Percentiles rank a stretch among this genome's conserved stretches.
Evolutionary conservation across 1,140 invertebrate genomes (phyloP).

Genomic region (Drosophila tropicalis): DNA sequence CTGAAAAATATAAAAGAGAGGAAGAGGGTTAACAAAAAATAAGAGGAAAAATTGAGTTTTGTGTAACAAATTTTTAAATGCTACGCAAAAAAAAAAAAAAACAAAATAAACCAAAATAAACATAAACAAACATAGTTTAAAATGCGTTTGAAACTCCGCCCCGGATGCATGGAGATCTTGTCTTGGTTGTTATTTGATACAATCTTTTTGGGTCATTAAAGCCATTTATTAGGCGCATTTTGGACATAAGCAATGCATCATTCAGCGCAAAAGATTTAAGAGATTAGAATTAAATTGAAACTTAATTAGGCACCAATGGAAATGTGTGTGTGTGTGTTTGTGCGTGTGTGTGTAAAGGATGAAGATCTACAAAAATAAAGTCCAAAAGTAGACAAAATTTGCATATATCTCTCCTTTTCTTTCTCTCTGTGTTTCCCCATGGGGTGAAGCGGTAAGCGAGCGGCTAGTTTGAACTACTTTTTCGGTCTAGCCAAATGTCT

Average conservation of each 20-base stretch:
- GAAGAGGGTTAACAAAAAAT: slow-evolving; percentile 6
- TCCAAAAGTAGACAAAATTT: slow-evolving; percentile 26
- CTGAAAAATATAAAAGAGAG: slow-evolving; percentile 41
- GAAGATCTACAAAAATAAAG: slow-evolving; percentile 3
- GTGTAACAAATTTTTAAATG: slow-evolving; percentile 46
- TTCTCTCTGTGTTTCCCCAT: slow-evolving; percentile 25
- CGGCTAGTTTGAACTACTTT: slow-evolving; percentile 67
- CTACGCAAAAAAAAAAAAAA: slow-evolving; percentile 42
- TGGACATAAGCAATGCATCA: slow-evolving; percentile 32
- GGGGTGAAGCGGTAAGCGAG: background rate
- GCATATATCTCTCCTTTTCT: slow-evolving; percentile 28
- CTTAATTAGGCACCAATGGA: slow-evolving; percentile 38
- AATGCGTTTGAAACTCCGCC: slow-evolving; percentile 25
- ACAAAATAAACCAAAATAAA: slow-evolving; percentile 14
- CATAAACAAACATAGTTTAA: slow-evolving; percentile 13
- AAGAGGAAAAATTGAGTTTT: slow-evolving; percentile 39
- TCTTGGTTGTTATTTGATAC: slow-evolving; percentile 26
- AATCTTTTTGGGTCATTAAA: slow-evolving; percentile 42
- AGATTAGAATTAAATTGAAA: slow-evolving; percentile 22
- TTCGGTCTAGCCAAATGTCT: slow-evolving; percentile 58
- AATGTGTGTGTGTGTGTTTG: background rate
- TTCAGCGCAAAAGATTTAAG: slow-evolving; percentile 29
- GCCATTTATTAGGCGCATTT: slow-evolving; percentile 43
- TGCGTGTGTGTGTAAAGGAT: background rate
- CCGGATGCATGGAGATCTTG: slow-evolving; percentile 38